Percentiles rank a stretch among this genome's conserved stretches.
These are phyloP conservation scores for Globicephala melas DNA, from an alignment of 2,113 vertebrate species.

Conservation along the genomic window DNA sequence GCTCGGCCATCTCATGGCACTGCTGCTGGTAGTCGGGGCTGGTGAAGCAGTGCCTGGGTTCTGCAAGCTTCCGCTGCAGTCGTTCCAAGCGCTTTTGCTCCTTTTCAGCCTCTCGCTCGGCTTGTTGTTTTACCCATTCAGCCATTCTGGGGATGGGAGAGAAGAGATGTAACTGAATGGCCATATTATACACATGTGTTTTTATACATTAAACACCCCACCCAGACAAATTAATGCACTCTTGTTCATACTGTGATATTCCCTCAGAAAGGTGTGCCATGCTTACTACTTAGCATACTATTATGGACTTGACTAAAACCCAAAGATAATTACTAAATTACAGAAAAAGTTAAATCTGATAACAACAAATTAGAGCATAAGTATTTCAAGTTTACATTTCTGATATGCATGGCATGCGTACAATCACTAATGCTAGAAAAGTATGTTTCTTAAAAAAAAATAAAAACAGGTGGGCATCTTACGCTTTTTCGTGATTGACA, in stretches of 20 bases:
- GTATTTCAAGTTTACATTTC: background rate
- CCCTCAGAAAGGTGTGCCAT: background rate
- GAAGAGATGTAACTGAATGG: background rate
- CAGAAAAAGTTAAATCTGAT: background rate
- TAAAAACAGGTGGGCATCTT: conserved; percentile 55
- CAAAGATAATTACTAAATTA: background rate
- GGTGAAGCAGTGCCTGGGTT: conserved; percentile 90
- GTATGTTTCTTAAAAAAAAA: background rate
- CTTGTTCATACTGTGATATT: background rate
- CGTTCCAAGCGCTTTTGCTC: conserved; percentile 92
- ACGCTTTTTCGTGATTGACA: conserved; percentile 99
- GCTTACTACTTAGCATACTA: background rate
- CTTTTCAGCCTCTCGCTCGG: conserved; percentile 93
- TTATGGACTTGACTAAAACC: background rate
- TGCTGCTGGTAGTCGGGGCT: conserved; percentile 90
- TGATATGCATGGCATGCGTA: background rate
- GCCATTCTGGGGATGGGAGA: conserved; percentile 89
- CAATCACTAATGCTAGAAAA: background rate
- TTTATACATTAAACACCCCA: background rate
- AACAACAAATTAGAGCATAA: background rate
- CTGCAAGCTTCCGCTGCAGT: conserved; percentile 90
- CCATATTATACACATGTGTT: fast-evolving
- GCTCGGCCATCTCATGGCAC: conserved; percentile 92
- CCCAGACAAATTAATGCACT: background rate
- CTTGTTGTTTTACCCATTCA: conserved; percentile 95